phyloP scores from a whole-genome alignment of 2,888 invertebrate genomes.

The Orthosia cruda region DNA sequence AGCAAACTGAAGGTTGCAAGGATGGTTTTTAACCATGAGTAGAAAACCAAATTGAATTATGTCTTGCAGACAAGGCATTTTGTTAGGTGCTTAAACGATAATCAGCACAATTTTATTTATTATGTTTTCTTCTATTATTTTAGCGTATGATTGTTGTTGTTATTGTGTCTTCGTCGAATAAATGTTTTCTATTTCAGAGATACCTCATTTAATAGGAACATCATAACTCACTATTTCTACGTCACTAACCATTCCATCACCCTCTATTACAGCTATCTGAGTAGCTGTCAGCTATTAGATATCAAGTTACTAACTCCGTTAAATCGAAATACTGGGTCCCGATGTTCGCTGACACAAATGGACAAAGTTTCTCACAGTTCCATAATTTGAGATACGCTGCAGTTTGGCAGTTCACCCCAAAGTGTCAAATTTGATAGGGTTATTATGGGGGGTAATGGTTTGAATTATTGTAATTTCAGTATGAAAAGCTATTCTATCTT shows the following conservation, averaged over 20 bases:
- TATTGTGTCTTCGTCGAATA: no score
- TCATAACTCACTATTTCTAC: constrained; percentile 15
- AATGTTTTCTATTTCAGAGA: neutral
- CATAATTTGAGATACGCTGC: constrained; percentile 23
- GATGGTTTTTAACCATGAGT: neutral
- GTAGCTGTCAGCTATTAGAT: constrained; percentile 44
- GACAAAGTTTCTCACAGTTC: constrained; percentile 54
- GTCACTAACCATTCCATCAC: constrained; percentile 34
- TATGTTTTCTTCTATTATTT: no score
- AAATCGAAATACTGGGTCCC: constrained; percentile 23
- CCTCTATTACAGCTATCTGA: constrained; percentile 27
- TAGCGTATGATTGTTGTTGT: no score
- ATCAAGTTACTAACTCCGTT: constrained; percentile 44
- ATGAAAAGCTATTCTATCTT: neutral
- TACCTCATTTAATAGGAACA: neutral
- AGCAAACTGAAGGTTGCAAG: neutral
- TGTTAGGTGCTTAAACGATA: no score
- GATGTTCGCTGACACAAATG: constrained; percentile 40
- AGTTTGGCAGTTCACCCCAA: neutral
- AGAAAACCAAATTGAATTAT: neutral
- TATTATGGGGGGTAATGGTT: neutral
- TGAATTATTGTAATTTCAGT: neutral
- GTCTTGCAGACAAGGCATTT: no score
- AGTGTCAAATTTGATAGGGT: constrained; percentile 1
- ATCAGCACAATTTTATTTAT: no score